Evolutionary conservation across 2,113 vertebrate genomes (phyloP).

Genomic region (Hyla sarda): DNA sequence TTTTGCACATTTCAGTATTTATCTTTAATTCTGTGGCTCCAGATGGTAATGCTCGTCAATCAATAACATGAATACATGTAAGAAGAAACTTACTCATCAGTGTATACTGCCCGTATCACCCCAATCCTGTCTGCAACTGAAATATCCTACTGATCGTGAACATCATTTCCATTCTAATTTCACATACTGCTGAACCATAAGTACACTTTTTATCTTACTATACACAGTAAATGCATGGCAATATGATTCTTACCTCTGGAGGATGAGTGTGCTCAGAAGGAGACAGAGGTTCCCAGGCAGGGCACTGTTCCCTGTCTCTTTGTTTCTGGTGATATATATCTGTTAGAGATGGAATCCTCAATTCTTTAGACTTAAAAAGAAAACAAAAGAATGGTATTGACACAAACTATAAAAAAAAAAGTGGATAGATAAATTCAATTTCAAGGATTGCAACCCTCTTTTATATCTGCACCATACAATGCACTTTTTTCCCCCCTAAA

Average conservation of each 20-base stretch:
- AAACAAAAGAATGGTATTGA: not conserved
- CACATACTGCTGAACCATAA: not conserved
- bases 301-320: slow-evolving; percentile 72
- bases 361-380: slow-evolving; percentile 66
- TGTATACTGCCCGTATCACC: not conserved
- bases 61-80: no score
- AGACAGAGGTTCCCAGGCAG: slow-evolving; percentile 72
- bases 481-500: no score
- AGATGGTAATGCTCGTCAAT: no score
- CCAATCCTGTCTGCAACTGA: not conserved
- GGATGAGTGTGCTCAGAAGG: slow-evolving; percentile 74
- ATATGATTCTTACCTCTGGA: slow-evolving; percentile 78
- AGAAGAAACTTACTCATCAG: not conserved
- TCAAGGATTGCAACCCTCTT: no score
- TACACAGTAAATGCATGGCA: not conserved
- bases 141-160: not conserved
- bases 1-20: no score
- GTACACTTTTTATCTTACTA: not conserved
- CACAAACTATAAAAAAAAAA: not conserved
- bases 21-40: no score
- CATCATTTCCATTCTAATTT: not conserved
- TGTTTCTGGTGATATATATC: slow-evolving; percentile 89
- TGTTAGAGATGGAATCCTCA: slow-evolving; percentile 78
- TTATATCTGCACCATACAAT: no score
- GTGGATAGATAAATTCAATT: not conserved